Evolutionary conservation across 2,888 invertebrate species (phyloP).

Genomic region (Lamellibrachia columna): DNA sequence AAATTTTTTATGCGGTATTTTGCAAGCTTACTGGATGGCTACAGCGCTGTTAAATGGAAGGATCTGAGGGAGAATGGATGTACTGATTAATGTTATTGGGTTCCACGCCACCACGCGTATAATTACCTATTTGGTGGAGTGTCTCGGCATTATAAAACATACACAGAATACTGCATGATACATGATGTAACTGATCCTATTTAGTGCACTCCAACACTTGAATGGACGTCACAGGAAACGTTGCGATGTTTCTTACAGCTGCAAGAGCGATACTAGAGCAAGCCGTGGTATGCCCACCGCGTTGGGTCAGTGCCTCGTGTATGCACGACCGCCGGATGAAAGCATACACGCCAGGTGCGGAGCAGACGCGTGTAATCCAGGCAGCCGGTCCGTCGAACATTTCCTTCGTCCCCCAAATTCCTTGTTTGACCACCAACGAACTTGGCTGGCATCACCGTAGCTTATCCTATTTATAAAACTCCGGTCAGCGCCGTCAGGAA

Average conservation of each 20-base stretch:
- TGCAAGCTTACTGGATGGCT: not conserved
- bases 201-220: not conserved
- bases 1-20: not conserved
- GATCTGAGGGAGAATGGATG: not conserved
- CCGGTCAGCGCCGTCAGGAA: not conserved
- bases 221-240: not conserved
- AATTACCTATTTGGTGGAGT: not conserved
- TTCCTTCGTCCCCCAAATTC: not conserved
- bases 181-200: not conserved
- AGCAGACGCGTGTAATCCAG: not conserved
- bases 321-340: not conserved
- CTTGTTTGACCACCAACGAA: slow-evolving; percentile 12
- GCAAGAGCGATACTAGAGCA: not conserved
- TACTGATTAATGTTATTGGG: not conserved
- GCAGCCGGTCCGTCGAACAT: not conserved
- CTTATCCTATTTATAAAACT: not conserved
- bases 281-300: not conserved
- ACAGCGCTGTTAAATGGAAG: not conserved
- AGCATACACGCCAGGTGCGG: not conserved
- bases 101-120: not conserved
- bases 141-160: not conserved
- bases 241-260: slow-evolving; percentile 11
- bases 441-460: not conserved
- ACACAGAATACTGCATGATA: not conserved
- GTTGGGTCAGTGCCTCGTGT: not conserved